phyloP scores from a whole-genome alignment of 1,140 invertebrate species.

The Drosophila willistoni region DNA sequence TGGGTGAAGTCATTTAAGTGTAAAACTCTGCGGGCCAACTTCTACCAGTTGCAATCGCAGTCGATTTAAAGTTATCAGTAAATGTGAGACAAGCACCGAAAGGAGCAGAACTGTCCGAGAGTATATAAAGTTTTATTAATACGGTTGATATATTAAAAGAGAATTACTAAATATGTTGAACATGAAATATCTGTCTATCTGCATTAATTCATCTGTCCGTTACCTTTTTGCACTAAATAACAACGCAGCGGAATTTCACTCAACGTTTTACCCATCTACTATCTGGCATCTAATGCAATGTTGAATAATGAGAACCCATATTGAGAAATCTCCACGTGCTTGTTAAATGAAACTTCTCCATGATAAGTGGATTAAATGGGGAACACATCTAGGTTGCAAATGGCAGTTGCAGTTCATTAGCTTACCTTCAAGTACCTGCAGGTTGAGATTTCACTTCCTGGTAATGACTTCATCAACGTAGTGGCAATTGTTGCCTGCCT shows the following conservation, averaged over 20 bases:
- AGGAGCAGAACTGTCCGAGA: too few relatives aligned
- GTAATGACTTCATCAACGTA: conserved; percentile 9
- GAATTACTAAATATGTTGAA: too few relatives aligned
- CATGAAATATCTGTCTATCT: too few relatives aligned
- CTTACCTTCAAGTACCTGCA: not conserved
- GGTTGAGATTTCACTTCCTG: not conserved
- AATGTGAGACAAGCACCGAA: not conserved
- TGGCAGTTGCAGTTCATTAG: conserved; percentile 3
- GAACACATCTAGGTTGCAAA: not conserved
- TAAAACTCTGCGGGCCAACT: not conserved
- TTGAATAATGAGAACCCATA: not conserved
- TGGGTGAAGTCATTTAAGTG: not conserved
- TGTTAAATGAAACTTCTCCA: not conserved
- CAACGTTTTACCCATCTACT: not conserved
- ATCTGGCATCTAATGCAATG: not conserved
- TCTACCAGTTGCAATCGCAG: not conserved
- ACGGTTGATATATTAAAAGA: too few relatives aligned
- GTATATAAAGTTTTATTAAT: too few relatives aligned
- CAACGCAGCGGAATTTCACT: too few relatives aligned
- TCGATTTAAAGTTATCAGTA: conserved; percentile 4
- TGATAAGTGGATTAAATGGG: not conserved
- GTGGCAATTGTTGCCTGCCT: not conserved
- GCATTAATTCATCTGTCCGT: too few relatives aligned
- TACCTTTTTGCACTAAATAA: too few relatives aligned
- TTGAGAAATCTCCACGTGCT: not conserved